Evolutionary conservation across 2,888 invertebrate species (phyloP).

Genomic region (Malachius bipustulatus): DNA sequence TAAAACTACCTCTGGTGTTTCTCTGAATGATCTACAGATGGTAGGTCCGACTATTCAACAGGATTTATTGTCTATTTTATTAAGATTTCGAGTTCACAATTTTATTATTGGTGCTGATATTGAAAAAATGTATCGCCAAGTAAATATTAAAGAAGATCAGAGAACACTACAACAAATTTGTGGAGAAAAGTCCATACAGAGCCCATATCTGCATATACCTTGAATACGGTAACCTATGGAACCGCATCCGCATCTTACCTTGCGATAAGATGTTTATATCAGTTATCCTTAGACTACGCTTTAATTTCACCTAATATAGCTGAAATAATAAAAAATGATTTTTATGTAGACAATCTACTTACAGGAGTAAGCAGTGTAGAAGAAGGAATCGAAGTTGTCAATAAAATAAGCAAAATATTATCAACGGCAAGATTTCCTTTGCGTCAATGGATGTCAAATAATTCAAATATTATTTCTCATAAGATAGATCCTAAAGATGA

Average conservation of each 20-base stretch:
- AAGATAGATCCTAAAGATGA: background rate
- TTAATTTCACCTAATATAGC: too few relatives aligned
- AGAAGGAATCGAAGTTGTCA: too few relatives aligned
- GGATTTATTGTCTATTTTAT: conserved; percentile 17
- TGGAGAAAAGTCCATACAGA: conserved; percentile 15
- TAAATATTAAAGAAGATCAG: conserved; percentile 14
- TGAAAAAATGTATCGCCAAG: conserved; percentile 14
- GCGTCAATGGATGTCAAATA: conserved; percentile 17
- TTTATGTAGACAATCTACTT: too few relatives aligned
- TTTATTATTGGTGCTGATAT: conserved; percentile 20
- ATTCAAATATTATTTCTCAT: conserved; percentile 7
- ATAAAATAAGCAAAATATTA: conserved; percentile 8
- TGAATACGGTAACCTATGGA: too few relatives aligned
- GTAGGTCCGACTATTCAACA: too few relatives aligned
- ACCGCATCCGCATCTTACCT: conserved; percentile 19
- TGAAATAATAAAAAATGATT: too few relatives aligned
- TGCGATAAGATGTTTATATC: conserved; percentile 16
- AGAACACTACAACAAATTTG: conserved; percentile 17
- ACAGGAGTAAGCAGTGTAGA: too few relatives aligned
- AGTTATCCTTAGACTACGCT: conserved; percentile 15
- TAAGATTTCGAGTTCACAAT: conserved; percentile 19
- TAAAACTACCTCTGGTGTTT: too few relatives aligned
- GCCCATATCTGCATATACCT: conserved; percentile 11
- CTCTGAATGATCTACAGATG: too few relatives aligned
- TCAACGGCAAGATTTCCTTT: conserved; percentile 12